Evolutionary conservation across 1,140 invertebrate species (phyloP).

Genomic region (Dendroctonus valens): DNA sequence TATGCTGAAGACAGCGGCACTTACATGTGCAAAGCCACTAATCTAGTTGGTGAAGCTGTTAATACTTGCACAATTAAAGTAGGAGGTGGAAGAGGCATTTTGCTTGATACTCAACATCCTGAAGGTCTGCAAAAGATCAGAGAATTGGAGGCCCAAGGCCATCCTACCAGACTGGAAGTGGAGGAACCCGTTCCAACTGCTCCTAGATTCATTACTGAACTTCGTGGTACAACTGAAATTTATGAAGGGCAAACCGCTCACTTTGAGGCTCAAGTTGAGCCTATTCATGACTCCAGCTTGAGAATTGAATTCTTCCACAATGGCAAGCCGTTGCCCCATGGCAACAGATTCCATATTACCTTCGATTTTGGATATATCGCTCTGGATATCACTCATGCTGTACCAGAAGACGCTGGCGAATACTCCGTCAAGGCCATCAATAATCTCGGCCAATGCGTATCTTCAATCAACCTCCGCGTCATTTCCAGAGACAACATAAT

Average conservation of each 20-base stretch:
- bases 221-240: constrained; percentile 80
- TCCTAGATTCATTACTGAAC: constrained; percentile 79
- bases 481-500: constrained; percentile 87
- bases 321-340: constrained; percentile 82
- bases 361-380: constrained; percentile 96
- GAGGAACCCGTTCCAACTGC: constrained; percentile 74
- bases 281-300: constrained; percentile 86
- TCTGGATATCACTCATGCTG: constrained; percentile 84
- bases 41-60: constrained; percentile 86
- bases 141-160: constrained; percentile 80
- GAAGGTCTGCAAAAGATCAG: constrained; percentile 90
- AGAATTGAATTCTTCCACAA: constrained; percentile 90
- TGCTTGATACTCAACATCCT: constrained; percentile 89
- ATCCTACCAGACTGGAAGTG: constrained; percentile 72
- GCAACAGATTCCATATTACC: constrained; percentile 86
- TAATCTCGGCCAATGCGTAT: constrained; percentile 80
- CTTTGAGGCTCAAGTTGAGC: constrained; percentile 89
- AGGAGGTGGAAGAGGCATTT: constrained; percentile 75
- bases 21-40: constrained; percentile 93
- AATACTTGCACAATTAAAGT: constrained; percentile 87
- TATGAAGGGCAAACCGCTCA: constrained; percentile 85
- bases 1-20: constrained; percentile 93
- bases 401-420: constrained; percentile 91
- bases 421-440: constrained; percentile 90
- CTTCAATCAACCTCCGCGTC: constrained; percentile 76